These are phyloP conservation scores for Leptestheria dahalacensis DNA, from an alignment of 1,140 invertebrate species.

Conservation along the genomic window DNA sequence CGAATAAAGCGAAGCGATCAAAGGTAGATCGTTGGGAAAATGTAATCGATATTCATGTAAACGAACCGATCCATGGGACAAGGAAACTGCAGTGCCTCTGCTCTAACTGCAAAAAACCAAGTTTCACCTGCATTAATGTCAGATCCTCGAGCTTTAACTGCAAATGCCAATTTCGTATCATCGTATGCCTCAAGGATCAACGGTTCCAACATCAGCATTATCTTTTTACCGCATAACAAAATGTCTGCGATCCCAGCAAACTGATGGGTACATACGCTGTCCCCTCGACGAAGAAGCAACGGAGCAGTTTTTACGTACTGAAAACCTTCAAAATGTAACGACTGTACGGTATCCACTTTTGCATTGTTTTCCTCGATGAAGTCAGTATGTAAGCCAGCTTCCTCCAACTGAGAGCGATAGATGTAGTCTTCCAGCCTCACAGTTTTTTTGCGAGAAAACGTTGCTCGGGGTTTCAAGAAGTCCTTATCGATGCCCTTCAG, in stretches of 20 bases:
- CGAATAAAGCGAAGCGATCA: too few relatives aligned
- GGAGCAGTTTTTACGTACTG: not conserved
- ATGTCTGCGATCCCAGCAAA: not conserved
- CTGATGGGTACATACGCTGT: not conserved
- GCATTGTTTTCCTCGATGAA: not conserved
- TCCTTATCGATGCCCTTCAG: not conserved
- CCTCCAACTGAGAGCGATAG: not conserved
- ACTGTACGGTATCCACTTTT: not conserved
- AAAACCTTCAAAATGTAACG: not conserved
- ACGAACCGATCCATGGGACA: not conserved
- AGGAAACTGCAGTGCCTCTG: not conserved
- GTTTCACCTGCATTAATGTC: not conserved
- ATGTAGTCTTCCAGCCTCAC: not conserved
- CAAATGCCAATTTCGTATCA: not conserved
- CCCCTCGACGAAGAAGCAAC: not conserved
- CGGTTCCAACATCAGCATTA: too few relatives aligned
- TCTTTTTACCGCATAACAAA: not conserved
- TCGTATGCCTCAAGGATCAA: too few relatives aligned
- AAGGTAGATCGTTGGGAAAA: too few relatives aligned
- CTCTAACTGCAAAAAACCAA: not conserved
- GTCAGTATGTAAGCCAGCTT: not conserved
- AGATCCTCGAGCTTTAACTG: not conserved
- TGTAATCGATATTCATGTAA: not conserved
- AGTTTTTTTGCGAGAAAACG: not conserved
- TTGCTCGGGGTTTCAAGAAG: not conserved